Conservation (phyloP, 2,888 invertebrate genomes). For the Cheilosia variabilis region DNA sequence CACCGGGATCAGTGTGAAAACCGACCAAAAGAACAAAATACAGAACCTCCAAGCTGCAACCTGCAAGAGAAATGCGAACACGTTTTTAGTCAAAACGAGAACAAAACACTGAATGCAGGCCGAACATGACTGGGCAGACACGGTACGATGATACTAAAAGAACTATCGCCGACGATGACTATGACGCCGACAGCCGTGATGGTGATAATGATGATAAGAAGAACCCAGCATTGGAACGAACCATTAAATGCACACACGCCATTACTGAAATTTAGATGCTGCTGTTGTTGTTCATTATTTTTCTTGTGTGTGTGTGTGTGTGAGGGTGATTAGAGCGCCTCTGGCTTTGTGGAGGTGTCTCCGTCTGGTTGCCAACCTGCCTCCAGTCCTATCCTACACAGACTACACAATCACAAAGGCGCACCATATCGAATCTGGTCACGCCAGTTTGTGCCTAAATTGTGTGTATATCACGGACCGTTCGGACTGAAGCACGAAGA, state of each 20-base stretch:
- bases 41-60: slow-evolving; percentile 48
- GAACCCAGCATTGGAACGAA: slow-evolving; percentile 42
- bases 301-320: slow-evolving; percentile 12
- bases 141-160: slow-evolving; percentile 14
- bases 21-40: slow-evolving; percentile 42
- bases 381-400: not conserved
- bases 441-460: slow-evolving; percentile 50
- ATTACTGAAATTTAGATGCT: slow-evolving; percentile 44
- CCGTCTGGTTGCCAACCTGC: slow-evolving; percentile 19
- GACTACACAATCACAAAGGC: slow-evolving; percentile 41
- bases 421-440: slow-evolving; percentile 55
- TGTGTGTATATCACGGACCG: slow-evolving; percentile 14
- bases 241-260: slow-evolving; percentile 48
- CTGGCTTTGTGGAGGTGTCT: slow-evolving; percentile 35
- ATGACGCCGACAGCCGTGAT: slow-evolving; percentile 40
- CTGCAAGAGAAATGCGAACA: slow-evolving; percentile 58
- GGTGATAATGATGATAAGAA: slow-evolving; percentile 55
- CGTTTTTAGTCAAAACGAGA: slow-evolving; percentile 57
- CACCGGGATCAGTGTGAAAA: slow-evolving; percentile 52
- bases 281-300: slow-evolving; percentile 1
- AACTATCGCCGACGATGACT: not conserved
- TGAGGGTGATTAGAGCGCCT: slow-evolving; percentile 28
- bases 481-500: not conserved
- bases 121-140: slow-evolving; percentile 56
- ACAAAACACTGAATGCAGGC: slow-evolving; percentile 64